A percentile compares a stretch with the other conserved stretches of the same genome.
phyloP scores from a whole-genome alignment of 2,797 vertebrate species.

The Triplophysa bombifrons region DNA sequence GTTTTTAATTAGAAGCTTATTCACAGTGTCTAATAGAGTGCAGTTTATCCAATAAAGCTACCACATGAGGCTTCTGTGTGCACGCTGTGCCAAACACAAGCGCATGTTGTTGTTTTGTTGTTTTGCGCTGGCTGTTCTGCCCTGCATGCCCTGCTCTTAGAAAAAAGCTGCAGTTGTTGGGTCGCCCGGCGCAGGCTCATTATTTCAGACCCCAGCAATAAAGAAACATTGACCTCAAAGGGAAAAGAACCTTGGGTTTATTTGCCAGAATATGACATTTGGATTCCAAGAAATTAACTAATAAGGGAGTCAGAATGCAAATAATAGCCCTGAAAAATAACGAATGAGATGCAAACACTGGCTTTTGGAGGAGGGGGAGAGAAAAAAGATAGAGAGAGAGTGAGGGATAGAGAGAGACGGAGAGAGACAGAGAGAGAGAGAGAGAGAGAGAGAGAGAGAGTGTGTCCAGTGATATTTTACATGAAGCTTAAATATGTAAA shows the following conservation, averaged over 20 bases:
- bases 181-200: conserved; percentile 53
- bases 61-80: conserved; percentile 37
- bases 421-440: neutral
- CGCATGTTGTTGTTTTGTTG: conserved; percentile 44
- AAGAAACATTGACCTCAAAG: conserved; percentile 51
- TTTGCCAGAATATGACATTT: conserved; percentile 58
- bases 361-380: conserved; percentile 2
- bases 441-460: neutral
- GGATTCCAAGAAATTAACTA: conserved; percentile 56
- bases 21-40: conserved; percentile 40
- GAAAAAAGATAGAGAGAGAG: neutral
- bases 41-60: conserved; percentile 55
- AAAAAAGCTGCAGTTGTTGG: conserved; percentile 42
- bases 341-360: conserved; percentile 42
- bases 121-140: conserved; percentile 8
- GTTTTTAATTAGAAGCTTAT: conserved; percentile 56
- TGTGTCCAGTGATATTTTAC: neutral
- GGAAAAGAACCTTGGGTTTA: conserved; percentile 49
- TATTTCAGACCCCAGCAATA: conserved; percentile 54
- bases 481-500: neutral
- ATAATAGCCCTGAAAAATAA: conserved; percentile 53
- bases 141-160: conserved; percentile 33
- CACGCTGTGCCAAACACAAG: conserved; percentile 26
- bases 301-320: conserved; percentile 54
- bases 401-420: neutral